Conservation (phyloP, 2,113 vertebrate species). For the Cyprinodon brontotheroides region DNA sequence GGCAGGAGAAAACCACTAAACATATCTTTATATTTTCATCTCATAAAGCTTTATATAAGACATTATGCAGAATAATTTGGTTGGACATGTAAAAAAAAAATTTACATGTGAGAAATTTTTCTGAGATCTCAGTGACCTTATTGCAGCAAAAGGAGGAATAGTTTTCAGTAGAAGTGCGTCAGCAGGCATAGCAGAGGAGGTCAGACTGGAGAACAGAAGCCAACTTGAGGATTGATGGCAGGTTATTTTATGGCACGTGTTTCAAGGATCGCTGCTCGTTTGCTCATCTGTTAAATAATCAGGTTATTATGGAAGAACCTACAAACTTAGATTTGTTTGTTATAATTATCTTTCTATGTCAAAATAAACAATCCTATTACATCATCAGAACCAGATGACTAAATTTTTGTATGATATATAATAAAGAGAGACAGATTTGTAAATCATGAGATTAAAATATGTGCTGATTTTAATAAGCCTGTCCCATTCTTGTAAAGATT, state of each 20-base stretch:
- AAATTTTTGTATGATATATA: not conserved
- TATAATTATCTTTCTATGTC: not conserved
- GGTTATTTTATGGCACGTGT: constrained; percentile 29
- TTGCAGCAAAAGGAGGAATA: constrained; percentile 74
- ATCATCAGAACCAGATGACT: not conserved
- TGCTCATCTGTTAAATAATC: constrained; percentile 24
- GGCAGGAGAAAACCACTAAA: no score
- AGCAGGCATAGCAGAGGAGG: constrained; percentile 33
- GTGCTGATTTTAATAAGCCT: no score
- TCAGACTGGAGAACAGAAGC: constrained; percentile 30
- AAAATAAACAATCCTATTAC: not conserved
- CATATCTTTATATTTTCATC: not conserved
- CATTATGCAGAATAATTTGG: not conserved
- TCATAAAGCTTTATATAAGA: not conserved
- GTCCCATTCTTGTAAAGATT: no score
- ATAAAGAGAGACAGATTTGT: not conserved
- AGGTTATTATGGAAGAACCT: constrained; percentile 30
- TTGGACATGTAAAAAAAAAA: not conserved
- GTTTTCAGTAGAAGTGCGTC: constrained; percentile 70
- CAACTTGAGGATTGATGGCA: constrained; percentile 51
- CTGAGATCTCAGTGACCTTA: constrained; percentile 31
- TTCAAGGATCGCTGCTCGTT: not conserved
- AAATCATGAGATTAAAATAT: not conserved
- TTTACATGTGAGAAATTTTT: not conserved
- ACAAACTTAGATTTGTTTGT: constrained; percentile 2